Evolutionary conservation across 53 echinoderm and acorn worm species (phyloP).

Genomic region (Pentamera pediparva): DNA sequence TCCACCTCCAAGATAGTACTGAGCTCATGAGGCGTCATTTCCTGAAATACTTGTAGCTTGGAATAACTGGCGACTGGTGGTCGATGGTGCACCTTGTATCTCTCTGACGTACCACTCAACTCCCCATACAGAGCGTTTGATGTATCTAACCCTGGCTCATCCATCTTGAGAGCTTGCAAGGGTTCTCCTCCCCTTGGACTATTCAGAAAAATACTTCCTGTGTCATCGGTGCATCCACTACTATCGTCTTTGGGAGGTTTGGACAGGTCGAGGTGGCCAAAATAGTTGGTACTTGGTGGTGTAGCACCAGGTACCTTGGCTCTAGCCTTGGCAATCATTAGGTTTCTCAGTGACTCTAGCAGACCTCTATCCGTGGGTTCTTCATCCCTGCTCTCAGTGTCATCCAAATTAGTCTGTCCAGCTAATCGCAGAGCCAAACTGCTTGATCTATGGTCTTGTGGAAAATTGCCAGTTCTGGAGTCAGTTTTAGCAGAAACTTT

Average conservation of each 20-base stretch:
- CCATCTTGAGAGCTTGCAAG: background rate
- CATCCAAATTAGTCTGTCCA: too few relatives aligned
- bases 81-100: constrained; percentile 16
- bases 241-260: background rate
- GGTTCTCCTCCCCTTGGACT: background rate
- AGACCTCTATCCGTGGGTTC: constrained; percentile 25
- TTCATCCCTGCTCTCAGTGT: background rate
- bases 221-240: background rate
- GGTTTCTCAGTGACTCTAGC: constrained; percentile 21
- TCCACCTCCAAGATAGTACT: constrained; percentile 89
- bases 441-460: too few relatives aligned
- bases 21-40: constrained; percentile 71
- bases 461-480: too few relatives aligned
- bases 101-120: too few relatives aligned
- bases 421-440: too few relatives aligned
- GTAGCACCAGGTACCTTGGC: constrained; percentile 7
- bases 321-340: constrained; percentile 22
- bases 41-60: constrained; percentile 36
- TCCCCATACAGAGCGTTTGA: too few relatives aligned
- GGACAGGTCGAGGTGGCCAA: constrained; percentile 8
- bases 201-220: too few relatives aligned
- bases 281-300: background rate
- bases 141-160: background rate
- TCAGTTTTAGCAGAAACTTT: too few relatives aligned
- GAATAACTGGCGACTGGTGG: constrained; percentile 55